Conservation (phyloP, 92 coral and sea anemone genomes). For the Phenganax subtilis region DNA sequence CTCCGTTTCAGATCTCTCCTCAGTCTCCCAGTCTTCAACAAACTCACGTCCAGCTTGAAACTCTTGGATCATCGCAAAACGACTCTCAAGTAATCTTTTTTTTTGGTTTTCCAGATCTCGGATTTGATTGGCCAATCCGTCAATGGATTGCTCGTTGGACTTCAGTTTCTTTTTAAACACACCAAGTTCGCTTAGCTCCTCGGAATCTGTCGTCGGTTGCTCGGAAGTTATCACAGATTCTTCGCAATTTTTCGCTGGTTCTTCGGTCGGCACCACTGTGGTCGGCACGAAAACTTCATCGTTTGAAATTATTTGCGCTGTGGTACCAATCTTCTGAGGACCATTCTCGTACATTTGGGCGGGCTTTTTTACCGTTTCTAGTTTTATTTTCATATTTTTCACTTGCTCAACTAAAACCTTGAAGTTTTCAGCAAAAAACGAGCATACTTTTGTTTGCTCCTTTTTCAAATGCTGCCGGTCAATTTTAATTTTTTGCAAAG, state of each 20-base stretch:
- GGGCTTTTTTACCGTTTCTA: slow-evolving; percentile 7
- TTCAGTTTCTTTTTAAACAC: slow-evolving; percentile 26
- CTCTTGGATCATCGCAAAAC: slow-evolving; percentile 39
- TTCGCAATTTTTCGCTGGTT: background rate
- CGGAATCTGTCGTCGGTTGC: background rate
- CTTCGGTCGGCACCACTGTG: background rate
- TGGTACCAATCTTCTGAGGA: background rate
- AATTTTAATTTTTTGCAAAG: slow-evolving; percentile 8
- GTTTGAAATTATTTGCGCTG: background rate
- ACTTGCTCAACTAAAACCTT: slow-evolving; percentile 1
- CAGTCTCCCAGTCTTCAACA: slow-evolving; percentile 9
- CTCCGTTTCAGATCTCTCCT: slow-evolving; percentile 3
- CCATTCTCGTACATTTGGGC: background rate
- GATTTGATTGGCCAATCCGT: slow-evolving; percentile 27
- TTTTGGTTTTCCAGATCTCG: slow-evolving; percentile 28
- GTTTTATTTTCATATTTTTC: slow-evolving; percentile 24
- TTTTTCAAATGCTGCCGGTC: slow-evolving; percentile 23
- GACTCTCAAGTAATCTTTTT: slow-evolving; percentile 23
- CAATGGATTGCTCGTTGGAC: slow-evolving; percentile 23
- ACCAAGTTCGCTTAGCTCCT: slow-evolving; percentile 1
- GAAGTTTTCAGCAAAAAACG: slow-evolving; percentile 20
- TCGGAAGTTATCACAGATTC: background rate
- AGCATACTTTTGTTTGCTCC: background rate
- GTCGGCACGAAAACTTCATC: background rate
- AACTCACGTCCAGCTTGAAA: slow-evolving; percentile 33